phyloP scores from a whole-genome alignment of 2,113 vertebrate species.

The Python bivittatus region DNA sequence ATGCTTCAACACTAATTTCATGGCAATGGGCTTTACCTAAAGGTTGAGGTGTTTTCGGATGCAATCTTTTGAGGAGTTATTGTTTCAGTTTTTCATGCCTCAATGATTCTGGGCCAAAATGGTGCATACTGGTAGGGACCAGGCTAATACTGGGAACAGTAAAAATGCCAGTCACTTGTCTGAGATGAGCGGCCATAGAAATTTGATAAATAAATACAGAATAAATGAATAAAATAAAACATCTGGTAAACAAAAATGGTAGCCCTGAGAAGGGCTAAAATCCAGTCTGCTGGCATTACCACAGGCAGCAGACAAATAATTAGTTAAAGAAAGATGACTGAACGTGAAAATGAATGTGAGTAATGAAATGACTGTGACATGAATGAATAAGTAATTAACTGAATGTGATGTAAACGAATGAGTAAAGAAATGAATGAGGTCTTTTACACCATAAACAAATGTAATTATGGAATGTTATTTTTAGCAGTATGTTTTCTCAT shows the following conservation, averaged over 20 bases:
- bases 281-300: neutral
- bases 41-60: neutral
- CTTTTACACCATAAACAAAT: neutral
- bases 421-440: neutral
- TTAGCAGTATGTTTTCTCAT: neutral
- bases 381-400: neutral
- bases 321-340: neutral
- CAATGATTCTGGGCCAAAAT: neutral
- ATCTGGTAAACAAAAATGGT: neutral
- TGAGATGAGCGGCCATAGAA: too few species aligned
- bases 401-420: conserved; percentile 5
- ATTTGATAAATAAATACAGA: too few species aligned
- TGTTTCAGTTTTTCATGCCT: neutral
- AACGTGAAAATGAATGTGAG: neutral
- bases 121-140: neutral
- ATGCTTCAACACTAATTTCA: neutral
- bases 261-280: neutral
- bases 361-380: neutral
- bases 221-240: too few species aligned
- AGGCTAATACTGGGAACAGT: too few species aligned
- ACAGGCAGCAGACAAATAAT: neutral
- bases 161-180: too few species aligned
- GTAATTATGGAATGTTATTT: neutral
- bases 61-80: neutral
- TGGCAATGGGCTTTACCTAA: neutral